A percentile compares a stretch with the other conserved stretches of the same genome.
phyloP scores from a whole-genome alignment of 2,888 invertebrate species.

The Meghimatium bilineatum region DNA sequence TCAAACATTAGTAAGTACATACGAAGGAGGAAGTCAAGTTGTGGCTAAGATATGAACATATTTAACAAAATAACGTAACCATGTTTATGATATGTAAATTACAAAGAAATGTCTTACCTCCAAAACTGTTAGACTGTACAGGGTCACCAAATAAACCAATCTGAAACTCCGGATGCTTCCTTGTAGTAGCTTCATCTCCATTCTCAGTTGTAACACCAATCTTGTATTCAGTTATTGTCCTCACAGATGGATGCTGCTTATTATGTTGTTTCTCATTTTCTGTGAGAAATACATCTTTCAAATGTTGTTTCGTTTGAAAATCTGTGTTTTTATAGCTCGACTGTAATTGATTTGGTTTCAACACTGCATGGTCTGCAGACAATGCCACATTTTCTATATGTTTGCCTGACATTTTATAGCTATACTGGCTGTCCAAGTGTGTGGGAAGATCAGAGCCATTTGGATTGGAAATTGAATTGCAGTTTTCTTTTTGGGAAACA shows the following conservation, averaged over 20 bases:
- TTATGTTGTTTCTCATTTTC: not conserved
- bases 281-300: not conserved
- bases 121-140: not conserved
- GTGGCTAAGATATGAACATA: no score
- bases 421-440: not conserved
- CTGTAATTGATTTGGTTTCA: not conserved
- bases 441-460: not conserved
- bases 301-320: not conserved
- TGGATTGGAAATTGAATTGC: not conserved
- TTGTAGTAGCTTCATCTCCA: not conserved
- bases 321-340: not conserved
- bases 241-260: not conserved
- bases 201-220: not conserved
- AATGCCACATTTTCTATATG: not conserved
- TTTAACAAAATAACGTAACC: no score
- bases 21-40: no score
- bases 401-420: not conserved
- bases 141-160: not conserved
- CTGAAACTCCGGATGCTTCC: not conserved
- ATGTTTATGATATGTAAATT: no score
- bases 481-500: not conserved
- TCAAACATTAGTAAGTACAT: no score
- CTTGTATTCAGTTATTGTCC: conserved; percentile 6
- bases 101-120: not conserved
- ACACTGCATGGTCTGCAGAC: not conserved